phyloP scores from a whole-genome alignment of 1,140 invertebrate species.

The Dryas iulia region DNA sequence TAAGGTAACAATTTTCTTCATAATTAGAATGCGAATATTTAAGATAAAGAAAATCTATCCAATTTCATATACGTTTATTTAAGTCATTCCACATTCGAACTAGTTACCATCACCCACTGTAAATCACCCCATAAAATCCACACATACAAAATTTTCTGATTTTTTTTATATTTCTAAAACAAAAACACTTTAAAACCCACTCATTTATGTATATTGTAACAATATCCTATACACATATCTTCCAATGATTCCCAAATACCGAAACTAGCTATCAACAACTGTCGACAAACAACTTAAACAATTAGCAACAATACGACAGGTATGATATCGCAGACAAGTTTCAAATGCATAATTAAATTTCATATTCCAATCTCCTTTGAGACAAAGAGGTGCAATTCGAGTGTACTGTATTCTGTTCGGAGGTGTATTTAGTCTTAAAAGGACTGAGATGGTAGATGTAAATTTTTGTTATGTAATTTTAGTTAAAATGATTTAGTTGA shows the following conservation, averaged over 20 bases:
- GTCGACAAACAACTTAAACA: constrained; percentile 19
- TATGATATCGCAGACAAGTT: constrained; percentile 31
- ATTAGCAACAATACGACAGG: constrained; percentile 26
- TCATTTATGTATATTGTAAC: not conserved
- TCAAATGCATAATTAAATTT: constrained; percentile 42
- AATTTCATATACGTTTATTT: too few relatives aligned
- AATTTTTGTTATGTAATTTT: not conserved
- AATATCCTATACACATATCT: not conserved
- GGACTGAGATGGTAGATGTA: not conserved
- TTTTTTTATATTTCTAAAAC: too few relatives aligned
- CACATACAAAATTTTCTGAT: too few relatives aligned
- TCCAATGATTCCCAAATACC: not conserved
- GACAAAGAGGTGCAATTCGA: constrained; percentile 21
- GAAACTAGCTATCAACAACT: constrained; percentile 7
- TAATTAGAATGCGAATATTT: too few relatives aligned
- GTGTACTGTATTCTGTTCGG: not conserved
- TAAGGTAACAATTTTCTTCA: too few relatives aligned
- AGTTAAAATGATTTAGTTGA: not conserved
- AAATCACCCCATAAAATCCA: too few relatives aligned
- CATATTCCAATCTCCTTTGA: constrained; percentile 33
- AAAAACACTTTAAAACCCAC: too few relatives aligned
- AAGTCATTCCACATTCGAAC: too few relatives aligned
- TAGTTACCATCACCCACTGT: too few relatives aligned
- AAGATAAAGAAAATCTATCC: too few relatives aligned
- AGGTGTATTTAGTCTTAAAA: not conserved